phyloP scores from a whole-genome alignment of 2,888 invertebrate genomes.

The Amblyjoppa proteus region DNA sequence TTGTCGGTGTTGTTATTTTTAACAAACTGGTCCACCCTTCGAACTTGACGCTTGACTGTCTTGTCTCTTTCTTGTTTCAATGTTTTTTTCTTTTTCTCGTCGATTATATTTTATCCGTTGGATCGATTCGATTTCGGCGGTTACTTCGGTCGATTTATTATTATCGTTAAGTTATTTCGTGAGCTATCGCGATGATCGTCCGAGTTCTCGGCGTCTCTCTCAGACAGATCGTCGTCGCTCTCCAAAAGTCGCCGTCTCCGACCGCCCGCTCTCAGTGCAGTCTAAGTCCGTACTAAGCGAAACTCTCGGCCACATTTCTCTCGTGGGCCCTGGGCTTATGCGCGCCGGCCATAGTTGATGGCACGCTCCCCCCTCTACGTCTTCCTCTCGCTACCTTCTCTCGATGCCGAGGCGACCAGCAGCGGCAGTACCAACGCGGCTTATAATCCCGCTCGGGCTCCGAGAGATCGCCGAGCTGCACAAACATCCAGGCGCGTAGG shows the following conservation, averaged over 20 bases:
- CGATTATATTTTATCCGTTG: conserved; percentile 12
- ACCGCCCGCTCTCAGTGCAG: conserved; percentile 82
- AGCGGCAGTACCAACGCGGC: conserved; percentile 16
- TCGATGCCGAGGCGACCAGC: conserved; percentile 30
- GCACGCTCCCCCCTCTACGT: conserved; percentile 69
- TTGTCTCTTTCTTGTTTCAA: neutral
- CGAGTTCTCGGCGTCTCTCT: conserved; percentile 40
- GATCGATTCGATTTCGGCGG: neutral
- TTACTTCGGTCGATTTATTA: neutral
- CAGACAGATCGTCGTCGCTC: neutral
- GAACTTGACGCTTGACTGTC: neutral
- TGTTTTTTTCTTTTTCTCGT: neutral
- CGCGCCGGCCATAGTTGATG: conserved; percentile 83
- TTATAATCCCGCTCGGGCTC: conserved; percentile 23
- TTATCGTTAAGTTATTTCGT: neutral
- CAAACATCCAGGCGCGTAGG: conserved; percentile 78
- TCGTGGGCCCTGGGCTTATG: conserved; percentile 81
- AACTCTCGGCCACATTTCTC: conserved; percentile 83
- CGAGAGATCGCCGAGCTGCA: conserved; percentile 68
- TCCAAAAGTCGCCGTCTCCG: conserved; percentile 65
- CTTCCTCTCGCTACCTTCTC: conserved; percentile 46
- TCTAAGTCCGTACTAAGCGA: conserved; percentile 83
- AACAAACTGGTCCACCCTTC: neutral
- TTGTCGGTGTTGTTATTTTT: neutral
- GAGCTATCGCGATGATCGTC: conserved; percentile 14